A percentile compares a stretch with the other conserved stretches of the same genome.
Conservation (phyloP, 2,113 vertebrate genomes). For the Mustelus asterias region DNA sequence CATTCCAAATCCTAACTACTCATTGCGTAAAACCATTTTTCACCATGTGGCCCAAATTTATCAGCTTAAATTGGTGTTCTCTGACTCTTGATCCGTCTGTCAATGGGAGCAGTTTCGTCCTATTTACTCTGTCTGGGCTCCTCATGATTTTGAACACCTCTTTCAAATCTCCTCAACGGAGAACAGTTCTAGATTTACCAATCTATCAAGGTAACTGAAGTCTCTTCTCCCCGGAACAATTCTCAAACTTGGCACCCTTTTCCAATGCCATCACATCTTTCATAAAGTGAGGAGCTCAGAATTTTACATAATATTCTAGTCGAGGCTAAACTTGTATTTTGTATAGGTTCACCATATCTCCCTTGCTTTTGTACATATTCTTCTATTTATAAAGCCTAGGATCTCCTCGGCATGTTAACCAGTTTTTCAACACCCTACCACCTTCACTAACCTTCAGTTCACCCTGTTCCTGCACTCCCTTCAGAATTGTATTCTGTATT, state of each 20-base stretch:
- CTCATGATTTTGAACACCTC: neutral
- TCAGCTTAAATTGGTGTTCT: neutral
- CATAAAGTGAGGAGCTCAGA: neutral
- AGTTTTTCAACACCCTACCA: neutral
- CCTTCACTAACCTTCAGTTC: neutral
- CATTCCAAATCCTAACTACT: neutral
- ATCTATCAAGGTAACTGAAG: neutral
- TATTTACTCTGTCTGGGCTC: neutral
- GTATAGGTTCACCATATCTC: neutral
- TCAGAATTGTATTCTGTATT: no score
- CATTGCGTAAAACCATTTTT: neutral
- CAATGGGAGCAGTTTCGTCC: neutral
- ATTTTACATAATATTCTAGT: neutral
- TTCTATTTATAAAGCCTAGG: neutral
- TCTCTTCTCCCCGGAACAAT: neutral
- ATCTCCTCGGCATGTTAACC: neutral
- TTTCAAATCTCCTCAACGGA: neutral
- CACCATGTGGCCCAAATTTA: neutral
- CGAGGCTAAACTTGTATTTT: neutral
- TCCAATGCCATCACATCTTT: neutral
- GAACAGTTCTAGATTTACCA: neutral
- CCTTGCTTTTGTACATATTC: neutral
- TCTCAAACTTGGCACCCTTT: neutral
- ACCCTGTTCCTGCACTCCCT: neutral
- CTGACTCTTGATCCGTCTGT: neutral